These are phyloP conservation scores for Rhyacophila brunnea DNA, from an alignment of 1,140 invertebrate genomes.

Conservation along the genomic window DNA sequence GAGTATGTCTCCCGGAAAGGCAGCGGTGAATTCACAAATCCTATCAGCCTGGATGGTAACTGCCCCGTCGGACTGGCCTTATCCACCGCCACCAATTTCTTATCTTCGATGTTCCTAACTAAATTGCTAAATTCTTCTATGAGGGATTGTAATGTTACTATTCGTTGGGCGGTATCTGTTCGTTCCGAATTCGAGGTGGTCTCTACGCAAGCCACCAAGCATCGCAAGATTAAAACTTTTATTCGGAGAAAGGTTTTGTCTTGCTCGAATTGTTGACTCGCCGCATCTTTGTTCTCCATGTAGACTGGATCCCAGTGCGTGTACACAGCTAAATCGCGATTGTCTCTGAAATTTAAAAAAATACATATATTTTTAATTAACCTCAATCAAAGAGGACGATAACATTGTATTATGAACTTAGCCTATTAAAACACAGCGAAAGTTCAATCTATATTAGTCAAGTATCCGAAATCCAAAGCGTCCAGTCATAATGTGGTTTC, in stretches of 20 bases:
- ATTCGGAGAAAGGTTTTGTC: slow-evolving; percentile 44
- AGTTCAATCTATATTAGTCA: too few species aligned
- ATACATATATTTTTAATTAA: too few species aligned
- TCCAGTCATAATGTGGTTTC: too few species aligned
- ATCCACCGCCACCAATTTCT: slow-evolving; percentile 31
- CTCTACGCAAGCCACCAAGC: slow-evolving; percentile 39
- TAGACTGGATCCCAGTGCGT: slow-evolving; percentile 64
- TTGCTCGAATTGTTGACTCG: slow-evolving; percentile 51
- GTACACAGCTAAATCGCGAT: slow-evolving; percentile 60
- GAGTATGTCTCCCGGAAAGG: slow-evolving; percentile 44
- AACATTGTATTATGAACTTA: too few species aligned
- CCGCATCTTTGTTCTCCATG: slow-evolving; percentile 69
- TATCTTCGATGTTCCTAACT: background rate
- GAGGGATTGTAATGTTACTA: background rate
- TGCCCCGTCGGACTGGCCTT: slow-evolving; percentile 38
- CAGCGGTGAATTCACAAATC: slow-evolving; percentile 44
- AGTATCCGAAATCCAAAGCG: too few species aligned
- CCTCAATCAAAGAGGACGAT: too few species aligned
- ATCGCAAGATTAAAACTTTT: slow-evolving; percentile 43
- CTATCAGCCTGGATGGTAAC: slow-evolving; percentile 45
- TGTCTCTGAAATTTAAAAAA: slow-evolving; percentile 53
- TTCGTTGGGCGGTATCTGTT: background rate
- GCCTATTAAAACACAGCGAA: too few species aligned
- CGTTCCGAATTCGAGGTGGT: background rate
- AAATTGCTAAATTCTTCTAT: background rate